phyloP scores from a whole-genome alignment of 2,888 invertebrate species.

The Dryococelus australis region DNA sequence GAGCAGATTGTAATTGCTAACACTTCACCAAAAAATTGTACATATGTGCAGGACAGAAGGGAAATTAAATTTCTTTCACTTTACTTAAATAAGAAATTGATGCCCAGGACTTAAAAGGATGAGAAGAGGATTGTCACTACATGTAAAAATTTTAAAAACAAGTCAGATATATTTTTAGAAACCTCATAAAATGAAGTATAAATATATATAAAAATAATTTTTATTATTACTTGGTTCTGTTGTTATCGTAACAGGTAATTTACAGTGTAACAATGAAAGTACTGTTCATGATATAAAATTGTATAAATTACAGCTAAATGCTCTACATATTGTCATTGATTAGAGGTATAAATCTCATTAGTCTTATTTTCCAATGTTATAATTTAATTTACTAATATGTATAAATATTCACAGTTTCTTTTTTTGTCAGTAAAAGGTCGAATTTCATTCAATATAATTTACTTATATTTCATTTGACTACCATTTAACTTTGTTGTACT shows the following conservation, averaged over 20 bases:
- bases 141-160: too few species aligned
- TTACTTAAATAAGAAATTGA: too few species aligned
- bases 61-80: too few species aligned
- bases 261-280: too few species aligned
- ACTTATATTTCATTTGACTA: not conserved
- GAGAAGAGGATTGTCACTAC: too few species aligned
- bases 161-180: not conserved
- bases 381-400: not conserved
- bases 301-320: not conserved
- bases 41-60: too few species aligned
- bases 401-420: not conserved
- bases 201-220: not conserved
- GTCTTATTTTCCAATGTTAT: not conserved
- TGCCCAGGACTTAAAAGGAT: too few species aligned
- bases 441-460: not conserved
- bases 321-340: not conserved
- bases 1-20: not conserved
- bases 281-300: not conserved
- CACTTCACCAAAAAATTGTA: not conserved
- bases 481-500: not conserved
- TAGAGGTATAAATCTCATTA: not conserved
- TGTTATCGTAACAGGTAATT: not conserved
- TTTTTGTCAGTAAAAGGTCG: not conserved
- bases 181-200: not conserved
- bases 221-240: not conserved